A percentile compares a stretch with the other conserved stretches of the same genome.
These are phyloP conservation scores for Calephelis nemesis DNA, from an alignment of 1,140 invertebrate genomes.

Conservation along the genomic window DNA sequence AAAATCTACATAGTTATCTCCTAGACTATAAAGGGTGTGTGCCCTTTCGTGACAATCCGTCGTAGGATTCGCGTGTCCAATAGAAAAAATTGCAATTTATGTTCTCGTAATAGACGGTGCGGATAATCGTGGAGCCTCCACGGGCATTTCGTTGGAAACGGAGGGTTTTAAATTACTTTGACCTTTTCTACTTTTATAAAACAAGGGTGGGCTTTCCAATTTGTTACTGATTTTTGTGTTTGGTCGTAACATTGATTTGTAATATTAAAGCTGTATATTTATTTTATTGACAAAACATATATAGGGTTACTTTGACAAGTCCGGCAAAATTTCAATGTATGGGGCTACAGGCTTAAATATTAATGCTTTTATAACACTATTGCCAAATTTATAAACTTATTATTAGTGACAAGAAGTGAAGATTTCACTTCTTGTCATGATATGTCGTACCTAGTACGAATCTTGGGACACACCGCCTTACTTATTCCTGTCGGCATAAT, in stretches of 20 bases:
- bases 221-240: slow-evolving; percentile 4
- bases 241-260: neutral
- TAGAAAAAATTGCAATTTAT: slow-evolving; percentile 62
- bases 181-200: slow-evolving; percentile 21
- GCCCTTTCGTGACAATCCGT: slow-evolving; percentile 47
- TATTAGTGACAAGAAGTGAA: no score
- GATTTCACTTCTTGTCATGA: no score
- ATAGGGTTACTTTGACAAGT: no score
- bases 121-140: slow-evolving; percentile 50
- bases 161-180: slow-evolving; percentile 9
- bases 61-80: slow-evolving; percentile 54
- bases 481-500: no score
- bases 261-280: neutral
- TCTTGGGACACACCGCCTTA: no score
- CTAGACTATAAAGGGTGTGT: slow-evolving; percentile 30
- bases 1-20: neutral
- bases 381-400: no score
- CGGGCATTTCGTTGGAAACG: slow-evolving; percentile 28
- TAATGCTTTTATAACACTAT: no score
- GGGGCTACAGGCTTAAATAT: no score
- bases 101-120: slow-evolving; percentile 55
- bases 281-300: no score
- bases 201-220: neutral
- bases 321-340: no score
- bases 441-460: no score